These are phyloP conservation scores for Caenorhabditis tropicalis DNA, from an alignment of 1,140 invertebrate genomes.

Conservation along the genomic window DNA sequence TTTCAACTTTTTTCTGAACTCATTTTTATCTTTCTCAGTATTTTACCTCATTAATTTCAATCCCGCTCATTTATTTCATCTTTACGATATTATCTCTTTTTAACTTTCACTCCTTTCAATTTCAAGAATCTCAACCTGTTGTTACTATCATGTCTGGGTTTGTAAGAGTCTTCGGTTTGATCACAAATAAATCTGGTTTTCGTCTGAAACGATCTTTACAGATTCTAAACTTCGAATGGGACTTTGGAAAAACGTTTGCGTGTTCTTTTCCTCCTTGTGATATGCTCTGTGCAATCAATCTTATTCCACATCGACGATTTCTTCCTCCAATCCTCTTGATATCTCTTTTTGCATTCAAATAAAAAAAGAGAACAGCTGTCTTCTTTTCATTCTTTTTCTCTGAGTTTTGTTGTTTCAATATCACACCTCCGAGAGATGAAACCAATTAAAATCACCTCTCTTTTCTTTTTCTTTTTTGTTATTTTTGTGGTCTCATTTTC, in stretches of 20 bases:
- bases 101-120: not conserved
- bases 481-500: not conserved
- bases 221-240: too few species aligned
- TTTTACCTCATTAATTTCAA: not conserved
- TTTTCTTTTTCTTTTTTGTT: not conserved
- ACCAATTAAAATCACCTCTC: not conserved
- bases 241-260: too few species aligned
- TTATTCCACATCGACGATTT: conserved; percentile 5
- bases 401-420: conserved; percentile 35
- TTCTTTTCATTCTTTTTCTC: not conserved
- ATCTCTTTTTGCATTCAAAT: conserved; percentile 1
- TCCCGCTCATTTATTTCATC: not conserved
- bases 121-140: not conserved
- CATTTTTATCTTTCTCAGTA: not conserved
- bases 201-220: too few species aligned
- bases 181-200: not conserved
- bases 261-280: conserved; percentile 29
- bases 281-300: conserved; percentile 28
- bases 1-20: not conserved
- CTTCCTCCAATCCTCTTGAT: not conserved
- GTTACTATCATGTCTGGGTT: not conserved
- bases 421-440: not conserved
- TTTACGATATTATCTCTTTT: not conserved
- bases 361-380: conserved; percentile 31
- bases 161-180: not conserved